These are phyloP conservation scores for Oscheius myriophilus DNA, from an alignment of 2,888 invertebrate genomes.

Conservation along the genomic window DNA sequence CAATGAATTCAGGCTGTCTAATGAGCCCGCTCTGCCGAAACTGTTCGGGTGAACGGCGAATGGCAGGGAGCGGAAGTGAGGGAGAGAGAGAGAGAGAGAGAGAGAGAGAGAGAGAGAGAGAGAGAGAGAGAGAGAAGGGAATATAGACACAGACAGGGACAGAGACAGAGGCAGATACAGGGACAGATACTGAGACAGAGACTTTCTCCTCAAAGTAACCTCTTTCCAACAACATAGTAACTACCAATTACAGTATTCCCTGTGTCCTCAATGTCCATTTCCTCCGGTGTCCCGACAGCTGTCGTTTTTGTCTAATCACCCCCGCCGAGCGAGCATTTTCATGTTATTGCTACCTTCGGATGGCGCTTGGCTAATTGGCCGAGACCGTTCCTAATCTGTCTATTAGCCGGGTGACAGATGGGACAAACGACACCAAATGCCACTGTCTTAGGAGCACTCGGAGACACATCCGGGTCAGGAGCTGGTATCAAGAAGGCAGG, in stretches of 20 bases:
- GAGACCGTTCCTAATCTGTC: slow-evolving; percentile 29
- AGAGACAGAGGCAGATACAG: neutral
- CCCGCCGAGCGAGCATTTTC: neutral
- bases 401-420: slow-evolving; percentile 29
- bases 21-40: slow-evolving; percentile 1
- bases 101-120: slow-evolving; percentile 1
- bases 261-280: neutral
- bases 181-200: neutral
- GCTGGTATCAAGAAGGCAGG: too few species aligned
- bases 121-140: neutral
- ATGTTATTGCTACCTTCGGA: slow-evolving; percentile 30
- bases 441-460: too few species aligned
- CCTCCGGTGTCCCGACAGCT: too few species aligned
- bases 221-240: neutral
- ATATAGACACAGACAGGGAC: too few species aligned
- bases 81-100: neutral
- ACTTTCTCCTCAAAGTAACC: neutral
- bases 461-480: too few species aligned
- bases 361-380: slow-evolving; percentile 15
- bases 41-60: neutral
- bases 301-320: slow-evolving; percentile 3
- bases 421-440: neutral
- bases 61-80: neutral
- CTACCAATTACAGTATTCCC: neutral
- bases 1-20: slow-evolving; percentile 17